Base-by-base conservation (phyloP, 1,140 invertebrate genomes). In the Semibalanus balanoides region DNA sequence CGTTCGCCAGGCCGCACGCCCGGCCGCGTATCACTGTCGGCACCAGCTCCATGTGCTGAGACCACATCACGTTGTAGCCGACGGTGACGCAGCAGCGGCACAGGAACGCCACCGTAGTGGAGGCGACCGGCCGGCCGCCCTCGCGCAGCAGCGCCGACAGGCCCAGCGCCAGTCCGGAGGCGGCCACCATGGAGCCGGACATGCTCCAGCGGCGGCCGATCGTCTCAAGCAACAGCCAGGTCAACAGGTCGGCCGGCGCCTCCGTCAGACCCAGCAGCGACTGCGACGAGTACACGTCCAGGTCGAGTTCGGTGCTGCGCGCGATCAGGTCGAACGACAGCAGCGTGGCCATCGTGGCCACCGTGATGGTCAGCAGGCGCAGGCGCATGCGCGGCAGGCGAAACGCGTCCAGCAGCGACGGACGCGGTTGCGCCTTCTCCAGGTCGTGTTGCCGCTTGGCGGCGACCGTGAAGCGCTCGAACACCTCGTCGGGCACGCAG, bases 171-270 rank as follows among this genome's bases (percentile, higher is more conserved):
- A 77, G 73, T 0, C 72, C 76, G 40, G 71, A 31, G 28, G 75
- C 0, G n/a, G 31, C 28, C 11, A 79, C 27, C n/a, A 72, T 28
- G 7, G 76, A 90, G 5, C 89, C 88, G 82, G 90, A 94, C 0
- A 91, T 90, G 30, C 93, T 83, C 93, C 93, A 95, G 77, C 93
- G 86, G 76, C 93, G 84, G 0, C 93, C 93, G 88, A 91, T 92
- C 79, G 88, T 87, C 83, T 95, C 93, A 14, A 95, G 82, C 0
- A 91, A 90, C 0, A 91, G 79, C 0, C 93, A 92, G 7, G 94
- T 85, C 72, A 94, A 88, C 0, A 92, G 89, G 82, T 94, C 92
- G 14, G 93, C 92, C 0, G 93, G 93, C 51, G 93, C 83, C 81
- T 93, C 92, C 0, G 92, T 93, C 0, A 90, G 90, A 25, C 90